Conservation (phyloP, 2,797 vertebrate species). For the Perodicticus potto region DNA sequence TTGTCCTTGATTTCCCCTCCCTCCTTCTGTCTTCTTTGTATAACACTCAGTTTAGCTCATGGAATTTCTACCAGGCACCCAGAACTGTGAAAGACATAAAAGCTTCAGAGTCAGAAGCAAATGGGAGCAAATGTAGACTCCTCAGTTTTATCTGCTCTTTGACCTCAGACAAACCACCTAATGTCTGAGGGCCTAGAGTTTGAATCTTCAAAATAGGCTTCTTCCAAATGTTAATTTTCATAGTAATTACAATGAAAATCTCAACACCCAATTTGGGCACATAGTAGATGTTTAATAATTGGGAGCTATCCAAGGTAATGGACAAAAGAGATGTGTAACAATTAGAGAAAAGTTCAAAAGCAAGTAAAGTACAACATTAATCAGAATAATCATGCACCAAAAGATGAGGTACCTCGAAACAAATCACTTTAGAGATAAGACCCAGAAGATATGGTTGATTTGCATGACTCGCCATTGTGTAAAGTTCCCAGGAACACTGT, state of each 20-base stretch:
- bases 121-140: background rate
- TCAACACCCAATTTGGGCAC: background rate
- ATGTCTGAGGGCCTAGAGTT: background rate
- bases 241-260: background rate
- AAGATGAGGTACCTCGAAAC: background rate
- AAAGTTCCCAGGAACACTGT: background rate
- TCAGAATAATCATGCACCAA: background rate
- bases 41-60: constrained; percentile 47
- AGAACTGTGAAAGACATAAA: constrained; percentile 9
- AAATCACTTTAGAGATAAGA: background rate
- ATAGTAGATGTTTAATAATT: background rate
- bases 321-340: background rate
- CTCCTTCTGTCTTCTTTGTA: constrained; percentile 62
- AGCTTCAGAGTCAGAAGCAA: background rate
- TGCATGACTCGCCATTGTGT: background rate
- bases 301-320: background rate
- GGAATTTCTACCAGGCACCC: constrained; percentile 45
- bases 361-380: background rate
- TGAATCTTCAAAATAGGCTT: constrained; percentile 56
- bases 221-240: constrained; percentile 37
- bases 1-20: constrained; percentile 77
- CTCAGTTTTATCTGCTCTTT: background rate
- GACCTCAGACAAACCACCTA: constrained; percentile 51
- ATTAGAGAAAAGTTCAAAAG: background rate
- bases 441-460: background rate